Base-by-base conservation (phyloP, 2,113 vertebrate species). In the Casuarius casuarius region DNA sequence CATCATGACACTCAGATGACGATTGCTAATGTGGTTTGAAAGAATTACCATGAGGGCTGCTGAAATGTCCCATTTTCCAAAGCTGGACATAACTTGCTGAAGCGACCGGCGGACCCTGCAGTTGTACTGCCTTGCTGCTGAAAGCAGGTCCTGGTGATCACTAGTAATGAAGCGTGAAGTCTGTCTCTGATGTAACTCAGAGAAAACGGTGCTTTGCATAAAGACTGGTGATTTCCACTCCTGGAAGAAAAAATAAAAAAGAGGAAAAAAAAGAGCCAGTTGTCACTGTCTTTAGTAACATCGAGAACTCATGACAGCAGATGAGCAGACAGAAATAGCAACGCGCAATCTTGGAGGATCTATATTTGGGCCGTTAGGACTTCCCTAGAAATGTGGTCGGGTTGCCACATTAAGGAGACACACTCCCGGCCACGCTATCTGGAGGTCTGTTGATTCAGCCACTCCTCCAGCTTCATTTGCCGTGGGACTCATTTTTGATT, bases 261-360 rank as follows among this genome's bases (percentile, higher is more conserved):
- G 9, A 9, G 25, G 11, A 28, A 66, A n/a, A 25, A 51, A 63
- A 84, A 51, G 86, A 94, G 76, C 14, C 89, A 95, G 87, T 73
- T 96, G 91, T 67, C 87, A 63, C 84, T 72, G 68, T 28, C 86
- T 92, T 84, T 66, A 84, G 48, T 16, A 65, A 92, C 23, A 2
- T 19, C 3, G 77, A 75, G 58, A 95, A 81, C 70, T 76, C 89
- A 61, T 8, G 81, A 82, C 40, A 79, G 33, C 87, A 79, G 87
- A 94, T 76, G 89, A 95, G 42, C 22, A 44, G 77, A 75, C 84
- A 0, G 3, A 96, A 96, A 97, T 91, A 96, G 91, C 80, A 89
- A 58, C 52, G 23, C 21, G 63, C 89, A 54, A 89, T 74, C 81
- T 58, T 40, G 12, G 38, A 44, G 5, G 3, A 42, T n/a, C 84